phyloP scores from a whole-genome alignment of 1,140 invertebrate genomes.

The Nasonia giraulti region DNA sequence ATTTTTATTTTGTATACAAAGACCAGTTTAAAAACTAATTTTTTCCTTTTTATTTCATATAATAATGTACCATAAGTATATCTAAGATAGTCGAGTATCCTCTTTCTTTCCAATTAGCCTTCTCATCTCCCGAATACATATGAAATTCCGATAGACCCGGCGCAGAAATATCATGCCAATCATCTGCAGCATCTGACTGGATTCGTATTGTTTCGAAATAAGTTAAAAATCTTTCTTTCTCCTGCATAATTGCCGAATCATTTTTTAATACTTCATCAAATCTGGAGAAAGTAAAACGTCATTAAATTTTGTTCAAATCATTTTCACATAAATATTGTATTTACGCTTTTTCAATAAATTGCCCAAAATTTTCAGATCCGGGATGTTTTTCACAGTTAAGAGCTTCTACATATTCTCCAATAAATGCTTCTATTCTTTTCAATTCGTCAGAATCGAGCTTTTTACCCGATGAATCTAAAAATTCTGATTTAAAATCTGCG shows the following conservation, averaged over 20 bases:
- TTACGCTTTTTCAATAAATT: too few relatives aligned
- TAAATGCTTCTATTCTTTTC: too few relatives aligned
- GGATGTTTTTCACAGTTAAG: conserved; percentile 56
- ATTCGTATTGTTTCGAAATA: conserved; percentile 73
- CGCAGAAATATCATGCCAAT: conserved; percentile 76
- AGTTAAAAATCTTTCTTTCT: conserved; percentile 68
- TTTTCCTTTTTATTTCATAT: neutral
- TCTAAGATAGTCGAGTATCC: conserved; percentile 78
- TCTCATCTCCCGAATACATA: conserved; percentile 75
- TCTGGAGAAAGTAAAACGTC: too few relatives aligned
- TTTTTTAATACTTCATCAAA: conserved; percentile 46
- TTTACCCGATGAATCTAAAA: too few relatives aligned
- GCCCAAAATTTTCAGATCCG: too few relatives aligned
- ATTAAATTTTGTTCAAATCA: neutral
- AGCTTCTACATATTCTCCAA: neutral
- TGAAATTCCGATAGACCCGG: conserved; percentile 69
- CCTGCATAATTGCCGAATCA: conserved; percentile 37
- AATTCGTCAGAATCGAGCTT: too few relatives aligned
- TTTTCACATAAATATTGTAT: too few relatives aligned
- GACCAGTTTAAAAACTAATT: too few relatives aligned
- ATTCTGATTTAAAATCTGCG: conserved; percentile 47
- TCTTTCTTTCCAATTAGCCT: conserved; percentile 77
- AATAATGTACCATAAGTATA: conserved; percentile 73
- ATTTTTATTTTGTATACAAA: too few relatives aligned
- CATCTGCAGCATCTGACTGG: conserved; percentile 75